Evolutionary conservation across 1,140 invertebrate genomes (phyloP), one percentile per base, ranked within the genome.

Genomic region (Drosophila bocqueti): DNA sequence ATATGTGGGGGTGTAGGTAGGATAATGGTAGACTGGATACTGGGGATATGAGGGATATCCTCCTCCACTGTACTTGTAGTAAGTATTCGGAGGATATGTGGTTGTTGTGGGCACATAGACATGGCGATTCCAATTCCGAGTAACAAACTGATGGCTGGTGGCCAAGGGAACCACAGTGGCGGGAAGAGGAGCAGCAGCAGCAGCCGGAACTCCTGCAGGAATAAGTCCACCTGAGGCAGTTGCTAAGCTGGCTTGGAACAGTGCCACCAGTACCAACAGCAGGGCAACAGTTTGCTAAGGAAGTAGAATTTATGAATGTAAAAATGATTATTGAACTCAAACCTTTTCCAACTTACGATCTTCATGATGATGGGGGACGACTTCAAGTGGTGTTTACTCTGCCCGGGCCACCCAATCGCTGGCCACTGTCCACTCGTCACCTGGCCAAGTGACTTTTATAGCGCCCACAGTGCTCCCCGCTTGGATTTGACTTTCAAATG

Each of bases 401-500:
- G 61, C 24, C 42, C 45, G 46, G 55, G 24, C 34, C 40, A 38
- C 61, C 58, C 43, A 49, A 61, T 49, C 18, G 45, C 45, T 68
- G 83, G 15, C 40, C 62, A 86, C 83, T 86, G 79, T 80, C 16
- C 57, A 58, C 38, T 46, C 4, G 26, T 18, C 9, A 7, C 11
- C 7, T 4, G 16, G 0, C 5, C 34, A 15, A 18, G n/a, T 15
- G 18, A 50, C 66, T 66, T 76, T 75, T 89, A 81, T 87, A 82
- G 21, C 21, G 21, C 21, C 21, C 0, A 21, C 21, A 21, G 21
- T 21, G 21, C 21, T 21, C 21, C 29, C 13, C 26, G 16, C 34
- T 34, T 61, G 52, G n/a, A 81, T 69, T 86, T 80, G 80, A 64
- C 43, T 78, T 75, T 81, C 84, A 83, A 89, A 89, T 87, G 83